Percentiles rank a stretch among this genome's conserved stretches.
Evolutionary conservation across 1,140 invertebrate species (phyloP).

Genomic region (Brachionus sp.): DNA sequence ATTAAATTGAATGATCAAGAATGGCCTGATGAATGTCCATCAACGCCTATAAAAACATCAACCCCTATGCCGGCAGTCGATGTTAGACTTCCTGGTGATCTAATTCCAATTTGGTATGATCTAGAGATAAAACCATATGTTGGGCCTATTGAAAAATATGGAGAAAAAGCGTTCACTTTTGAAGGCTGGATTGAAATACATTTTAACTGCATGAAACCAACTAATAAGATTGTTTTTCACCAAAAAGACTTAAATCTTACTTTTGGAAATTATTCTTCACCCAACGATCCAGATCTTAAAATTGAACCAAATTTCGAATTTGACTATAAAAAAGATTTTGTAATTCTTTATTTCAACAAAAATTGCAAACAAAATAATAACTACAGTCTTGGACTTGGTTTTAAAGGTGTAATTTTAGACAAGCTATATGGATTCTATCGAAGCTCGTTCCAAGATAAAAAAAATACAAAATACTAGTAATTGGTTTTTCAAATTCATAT

Average conservation of each 20-base stretch:
- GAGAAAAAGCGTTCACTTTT: slow-evolving; percentile 8
- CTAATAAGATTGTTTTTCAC: slow-evolving; percentile 17
- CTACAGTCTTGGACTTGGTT: background rate
- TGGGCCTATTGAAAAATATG: background rate
- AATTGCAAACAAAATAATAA: slow-evolving; percentile 27
- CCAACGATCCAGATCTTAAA: background rate
- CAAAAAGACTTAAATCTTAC: slow-evolving; percentile 14
- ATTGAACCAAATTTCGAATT: background rate
- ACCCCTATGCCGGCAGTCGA: background rate
- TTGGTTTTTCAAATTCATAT: background rate
- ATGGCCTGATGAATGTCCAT: background rate
- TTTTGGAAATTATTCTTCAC: background rate
- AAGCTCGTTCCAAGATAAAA: background rate
- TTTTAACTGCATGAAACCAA: slow-evolving; percentile 16
- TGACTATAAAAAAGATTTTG: slow-evolving; percentile 18
- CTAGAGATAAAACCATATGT: slow-evolving; percentile 24
- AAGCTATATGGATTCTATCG: slow-evolving; percentile 33
- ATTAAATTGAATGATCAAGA: background rate
- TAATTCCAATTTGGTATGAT: slow-evolving; percentile 13
- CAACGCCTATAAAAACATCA: background rate
- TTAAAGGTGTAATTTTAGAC: slow-evolving; percentile 7
- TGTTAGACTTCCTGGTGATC: background rate
- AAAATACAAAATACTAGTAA: background rate
- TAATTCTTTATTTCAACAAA: background rate
- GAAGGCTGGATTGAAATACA: slow-evolving; percentile 16